Evolutionary conservation across 2,888 invertebrate species (phyloP).

Genomic region (Phrixothrix hirtus): DNA sequence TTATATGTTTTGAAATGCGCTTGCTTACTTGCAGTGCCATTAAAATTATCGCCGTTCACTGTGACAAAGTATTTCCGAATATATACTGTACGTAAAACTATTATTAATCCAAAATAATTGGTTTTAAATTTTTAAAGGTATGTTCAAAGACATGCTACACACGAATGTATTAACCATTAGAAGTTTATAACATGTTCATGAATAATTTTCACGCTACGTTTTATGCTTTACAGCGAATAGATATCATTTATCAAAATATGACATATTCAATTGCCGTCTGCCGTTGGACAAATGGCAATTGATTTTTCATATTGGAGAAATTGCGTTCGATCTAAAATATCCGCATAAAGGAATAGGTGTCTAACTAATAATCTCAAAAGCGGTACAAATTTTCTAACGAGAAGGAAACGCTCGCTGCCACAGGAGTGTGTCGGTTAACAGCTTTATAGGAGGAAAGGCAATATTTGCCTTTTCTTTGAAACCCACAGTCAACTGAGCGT

Average conservation of each 20-base stretch:
- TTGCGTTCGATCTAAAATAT: constrained; percentile 8
- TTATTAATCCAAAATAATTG: too few species aligned
- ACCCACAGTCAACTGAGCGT: constrained; percentile 13
- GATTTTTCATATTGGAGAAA: constrained; percentile 12
- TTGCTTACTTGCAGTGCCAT: constrained; percentile 9
- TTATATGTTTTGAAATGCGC: constrained; percentile 35
- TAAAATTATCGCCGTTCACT: too few species aligned
- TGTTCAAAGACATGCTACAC: too few species aligned
- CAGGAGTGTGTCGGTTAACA: constrained; percentile 6
- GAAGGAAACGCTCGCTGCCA: constrained; percentile 11
- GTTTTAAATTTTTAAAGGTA: too few species aligned
- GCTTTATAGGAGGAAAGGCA: constrained; percentile 7
- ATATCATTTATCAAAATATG: constrained; percentile 22
- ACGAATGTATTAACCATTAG: too few species aligned
- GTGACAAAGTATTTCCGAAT: too few species aligned
- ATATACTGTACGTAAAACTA: too few species aligned
- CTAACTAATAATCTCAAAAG: too few species aligned
- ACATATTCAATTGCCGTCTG: constrained; percentile 8
- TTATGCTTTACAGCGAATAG: constrained; percentile 3
- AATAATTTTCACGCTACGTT: constrained; percentile 11
- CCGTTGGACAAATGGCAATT: constrained; percentile 12
- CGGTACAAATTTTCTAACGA: too few species aligned
- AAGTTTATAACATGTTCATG: too few species aligned
- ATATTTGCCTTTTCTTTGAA: constrained; percentile 11
- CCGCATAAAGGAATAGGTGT: not conserved